These are phyloP conservation scores for Diacarnus erythraeanus DNA, from an alignment of 37 sponge, comb jelly and placozoan species.

Conservation along the genomic window DNA sequence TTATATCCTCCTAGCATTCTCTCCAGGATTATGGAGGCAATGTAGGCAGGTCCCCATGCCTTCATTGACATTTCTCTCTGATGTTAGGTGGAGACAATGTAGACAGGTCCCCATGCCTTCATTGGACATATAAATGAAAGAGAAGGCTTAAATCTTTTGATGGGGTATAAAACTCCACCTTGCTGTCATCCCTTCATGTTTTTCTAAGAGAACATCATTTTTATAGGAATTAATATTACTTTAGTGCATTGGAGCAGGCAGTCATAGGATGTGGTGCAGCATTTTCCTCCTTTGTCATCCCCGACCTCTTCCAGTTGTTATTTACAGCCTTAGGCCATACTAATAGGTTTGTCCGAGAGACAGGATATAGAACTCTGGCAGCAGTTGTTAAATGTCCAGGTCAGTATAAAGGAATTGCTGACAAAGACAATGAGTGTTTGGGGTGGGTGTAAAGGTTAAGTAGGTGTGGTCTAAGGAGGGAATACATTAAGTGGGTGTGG, in stretches of 20 bases:
- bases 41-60: no score
- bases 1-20: no score
- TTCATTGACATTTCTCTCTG: no score
- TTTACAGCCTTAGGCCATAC: conserved; percentile 78
- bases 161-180: no score
- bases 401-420: not conserved
- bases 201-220: not conserved
- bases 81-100: no score
- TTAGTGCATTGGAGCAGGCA: conserved; percentile 58
- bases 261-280: conserved; percentile 69
- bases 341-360: conserved; percentile 95
- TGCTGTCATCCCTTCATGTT: no score
- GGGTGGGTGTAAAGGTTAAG: not conserved
- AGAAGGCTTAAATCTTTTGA: no score
- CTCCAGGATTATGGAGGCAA: no score
- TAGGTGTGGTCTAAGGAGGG: no score
- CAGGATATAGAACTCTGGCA: conserved; percentile 63
- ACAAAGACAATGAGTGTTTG: not conserved
- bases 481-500: not conserved
- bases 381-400: conserved; percentile 62
- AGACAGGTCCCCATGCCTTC: no score
- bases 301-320: conserved; percentile 77
- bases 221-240: not conserved
- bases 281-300: conserved; percentile 68
- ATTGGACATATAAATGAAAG: no score